Conservation (phyloP, 2,797 vertebrate species). For the Danionella dracula region DNA sequence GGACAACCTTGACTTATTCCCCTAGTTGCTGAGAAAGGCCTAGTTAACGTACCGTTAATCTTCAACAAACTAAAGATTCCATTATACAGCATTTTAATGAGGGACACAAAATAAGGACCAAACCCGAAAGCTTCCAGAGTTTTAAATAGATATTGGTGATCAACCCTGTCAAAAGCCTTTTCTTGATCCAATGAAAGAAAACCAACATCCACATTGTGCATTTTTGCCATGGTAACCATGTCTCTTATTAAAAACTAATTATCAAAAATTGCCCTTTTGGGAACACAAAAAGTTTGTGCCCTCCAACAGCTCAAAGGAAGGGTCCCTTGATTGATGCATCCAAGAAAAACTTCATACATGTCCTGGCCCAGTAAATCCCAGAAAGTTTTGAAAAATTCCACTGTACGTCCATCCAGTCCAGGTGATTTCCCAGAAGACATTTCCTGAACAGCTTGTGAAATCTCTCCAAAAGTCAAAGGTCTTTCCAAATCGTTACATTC, state of each 20-base stretch:
- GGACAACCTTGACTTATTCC: neutral
- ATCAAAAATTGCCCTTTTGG: neutral
- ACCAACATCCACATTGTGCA: neutral
- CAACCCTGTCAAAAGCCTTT: neutral
- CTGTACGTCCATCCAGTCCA: no score
- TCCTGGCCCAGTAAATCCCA: no score
- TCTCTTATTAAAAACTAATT: neutral
- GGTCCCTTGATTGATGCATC: no score
- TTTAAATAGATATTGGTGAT: neutral
- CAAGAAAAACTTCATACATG: no score
- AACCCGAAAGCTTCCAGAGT: neutral
- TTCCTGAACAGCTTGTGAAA: no score
- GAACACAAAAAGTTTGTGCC: neutral
- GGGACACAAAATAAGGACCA: neutral
- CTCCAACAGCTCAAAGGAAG: no score
- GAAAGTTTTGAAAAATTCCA: no score
- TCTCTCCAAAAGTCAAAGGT: no score
- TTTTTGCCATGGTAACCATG: neutral
- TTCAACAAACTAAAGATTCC: neutral
- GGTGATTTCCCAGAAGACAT: no score
- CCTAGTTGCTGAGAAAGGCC: neutral
- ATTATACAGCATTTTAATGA: neutral
- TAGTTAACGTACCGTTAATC: neutral
- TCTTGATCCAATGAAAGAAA: neutral
- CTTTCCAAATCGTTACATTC: no score